phyloP scores from a whole-genome alignment of 2,113 vertebrate species.

The Urocitellus parryii region DNA sequence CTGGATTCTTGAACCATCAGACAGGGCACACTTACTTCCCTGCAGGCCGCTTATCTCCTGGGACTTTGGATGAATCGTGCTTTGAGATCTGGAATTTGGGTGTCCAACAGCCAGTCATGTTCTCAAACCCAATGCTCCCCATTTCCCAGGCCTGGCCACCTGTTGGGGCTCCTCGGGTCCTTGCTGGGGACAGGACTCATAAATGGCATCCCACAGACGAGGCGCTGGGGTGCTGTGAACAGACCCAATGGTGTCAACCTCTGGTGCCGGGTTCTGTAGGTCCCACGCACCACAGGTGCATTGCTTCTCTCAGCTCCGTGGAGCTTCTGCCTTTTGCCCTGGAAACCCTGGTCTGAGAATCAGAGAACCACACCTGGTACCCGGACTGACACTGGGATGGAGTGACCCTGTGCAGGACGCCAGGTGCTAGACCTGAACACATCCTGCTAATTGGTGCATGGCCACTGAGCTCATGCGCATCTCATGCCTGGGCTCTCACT shows the following conservation, averaged over 20 bases:
- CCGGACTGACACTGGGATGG: not conserved
- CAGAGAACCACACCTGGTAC: not conserved
- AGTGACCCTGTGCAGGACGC: too few relatives aligned
- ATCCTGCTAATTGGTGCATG: not conserved
- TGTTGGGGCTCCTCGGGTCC: not conserved
- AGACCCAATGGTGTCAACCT: not conserved
- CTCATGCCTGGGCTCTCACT: not conserved
- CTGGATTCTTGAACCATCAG: not conserved
- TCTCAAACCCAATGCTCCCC: too few relatives aligned
- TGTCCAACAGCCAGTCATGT: not conserved
- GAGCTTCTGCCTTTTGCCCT: not conserved
- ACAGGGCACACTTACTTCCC: not conserved
- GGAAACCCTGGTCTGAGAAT: not conserved
- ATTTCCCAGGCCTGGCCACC: not conserved
- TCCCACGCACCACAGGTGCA: not conserved
- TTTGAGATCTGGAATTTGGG: not conserved
- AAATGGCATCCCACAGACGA: not conserved
- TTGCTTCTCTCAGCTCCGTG: not conserved
- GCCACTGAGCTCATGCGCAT: not conserved
- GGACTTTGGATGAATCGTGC: not conserved
- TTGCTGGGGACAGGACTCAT: not conserved
- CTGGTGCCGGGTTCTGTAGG: not conserved
- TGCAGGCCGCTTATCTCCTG: not conserved
- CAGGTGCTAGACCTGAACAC: not conserved
- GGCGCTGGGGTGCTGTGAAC: not conserved